Evolutionary conservation across 2,797 vertebrate genomes (phyloP).

Genomic region (Cossypha niveicapilla): DNA sequence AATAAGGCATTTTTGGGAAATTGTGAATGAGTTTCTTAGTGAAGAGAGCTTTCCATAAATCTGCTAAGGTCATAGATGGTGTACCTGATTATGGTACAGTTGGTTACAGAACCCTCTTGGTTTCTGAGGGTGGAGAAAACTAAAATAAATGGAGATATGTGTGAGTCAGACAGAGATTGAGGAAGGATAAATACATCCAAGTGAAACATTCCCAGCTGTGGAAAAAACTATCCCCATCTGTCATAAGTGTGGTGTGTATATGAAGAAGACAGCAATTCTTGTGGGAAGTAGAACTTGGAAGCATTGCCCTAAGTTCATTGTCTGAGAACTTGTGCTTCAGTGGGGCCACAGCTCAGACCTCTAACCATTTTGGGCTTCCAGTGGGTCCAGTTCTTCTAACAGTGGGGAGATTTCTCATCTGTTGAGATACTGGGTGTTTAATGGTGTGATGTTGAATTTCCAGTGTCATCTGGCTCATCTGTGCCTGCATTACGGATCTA

Average conservation of each 20-base stretch:
- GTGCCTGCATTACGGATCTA: neutral
- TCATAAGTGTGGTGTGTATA: neutral
- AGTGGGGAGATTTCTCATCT: neutral
- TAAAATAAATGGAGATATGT: neutral
- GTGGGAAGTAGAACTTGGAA: neutral
- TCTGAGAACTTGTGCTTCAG: neutral
- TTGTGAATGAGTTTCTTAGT: neutral
- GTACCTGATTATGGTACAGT: neutral
- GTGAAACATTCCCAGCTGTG: slow-evolving; percentile 9
- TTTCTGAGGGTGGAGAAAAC: neutral
- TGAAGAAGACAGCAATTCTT: neutral
- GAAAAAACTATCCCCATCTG: neutral
- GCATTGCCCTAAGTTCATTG: neutral
- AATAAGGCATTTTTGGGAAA: neutral
- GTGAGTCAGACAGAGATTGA: neutral
- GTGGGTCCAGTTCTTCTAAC: neutral
- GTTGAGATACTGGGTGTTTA: neutral
- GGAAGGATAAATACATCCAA: neutral
- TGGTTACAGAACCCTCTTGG: neutral
- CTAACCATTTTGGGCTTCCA: neutral
- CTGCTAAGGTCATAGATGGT: neutral
- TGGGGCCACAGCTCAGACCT: neutral
- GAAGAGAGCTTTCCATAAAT: neutral
- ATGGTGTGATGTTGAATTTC: neutral
- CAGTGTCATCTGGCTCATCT: neutral